Base-by-base conservation (phyloP, 2,888 invertebrate species). In the Salticus scenicus region DNA sequence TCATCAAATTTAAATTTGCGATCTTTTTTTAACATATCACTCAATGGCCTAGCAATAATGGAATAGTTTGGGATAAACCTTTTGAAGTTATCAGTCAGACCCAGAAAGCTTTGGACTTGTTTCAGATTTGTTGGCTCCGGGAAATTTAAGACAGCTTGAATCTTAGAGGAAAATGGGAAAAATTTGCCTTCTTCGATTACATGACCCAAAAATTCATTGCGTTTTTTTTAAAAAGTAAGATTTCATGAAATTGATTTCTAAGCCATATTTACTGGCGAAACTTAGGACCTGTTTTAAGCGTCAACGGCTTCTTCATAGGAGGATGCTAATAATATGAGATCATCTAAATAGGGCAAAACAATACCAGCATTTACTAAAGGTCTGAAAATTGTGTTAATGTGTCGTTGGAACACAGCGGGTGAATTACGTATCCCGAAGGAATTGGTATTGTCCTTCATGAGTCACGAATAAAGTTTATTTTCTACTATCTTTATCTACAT, bases 271-370 rank as follows among this genome's bases (percentile, higher is more conserved):
- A 0, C 24, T 10, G 0, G 64, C 42, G 20, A 66, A 7, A 17
- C 64, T 42, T 24, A 73, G 31, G 2, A 80, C 30, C 4, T 10
- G n/a, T 31, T 71, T 28, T n/a, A n/a, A n/a, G n/a, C n/a, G n/a
- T n/a, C n/a, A 0, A 64, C 0, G 10, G 24, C 73, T 64, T 80
- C 72, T 24, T 42, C 47, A 20, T 17, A 8, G 7, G n/a, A n/a
- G 0, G 30, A 24, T 5, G 74, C 7, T 1, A 12, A 33, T 0
- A 81, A 69, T 5, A 81, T 67, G 0, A 74, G 5, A 24, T 74
- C 69, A 37, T 81, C 81, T 37, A 74, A 31, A 7, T 81, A 81
- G 2, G 69, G 66, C 28, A 81, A 27, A 30, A 69, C 41, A 12
- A 73, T 74, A 8, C 33, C 67, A 5, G 66, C 47, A 42, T 42